Base-by-base conservation (phyloP, 2,797 vertebrate genomes). In the Mormyrops attenuatus region DNA sequence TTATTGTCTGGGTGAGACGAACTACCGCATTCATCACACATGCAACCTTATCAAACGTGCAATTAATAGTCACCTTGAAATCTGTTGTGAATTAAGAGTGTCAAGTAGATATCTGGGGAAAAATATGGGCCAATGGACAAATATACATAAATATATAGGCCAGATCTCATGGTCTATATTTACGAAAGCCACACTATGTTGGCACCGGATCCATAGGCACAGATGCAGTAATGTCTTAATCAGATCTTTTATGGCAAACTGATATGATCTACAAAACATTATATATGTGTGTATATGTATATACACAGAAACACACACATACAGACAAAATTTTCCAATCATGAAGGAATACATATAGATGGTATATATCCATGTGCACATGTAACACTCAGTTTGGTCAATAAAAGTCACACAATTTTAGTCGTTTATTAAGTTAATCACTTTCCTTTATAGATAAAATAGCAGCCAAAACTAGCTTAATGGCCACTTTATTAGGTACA, bases 21-120 rank as follows among this genome's bases (percentile, higher is more conserved):
- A 66, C 41, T 26, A 30, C 11, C 52, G 8, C 87, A 88, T 88
- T 44, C 55, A 88, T 88, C 87, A 88, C 34, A 22, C 38, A 47
- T 13, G 87, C 55, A 88, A 69, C 60, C 87, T 88, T 88, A 87
- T 88, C 55, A 88, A 63, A 66, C 41, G n/a, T 47, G n/a, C 38
- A 69, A 88, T 66, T 88, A 88, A 66, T 88, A 88, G 87, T 47
- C 60, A 88, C 87, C 52, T 88, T 88, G 60, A 66, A 88, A 88
- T 88, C 38, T 88, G 87, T 88, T 47, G 41, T 49, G 44, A 69
- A 66, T 88, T 88, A 66, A 63, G n/a, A 88, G 17, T 66, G 53
- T 66, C 50, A 87, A 47, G 77, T 7, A 82, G 38, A 49, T 85
- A 49, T 85, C 82, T 49, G 57, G 17, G 20, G 8, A 44, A 57